phyloP scores from a whole-genome alignment of 2,797 vertebrate species.

The Scyliorhinus canicula region DNA sequence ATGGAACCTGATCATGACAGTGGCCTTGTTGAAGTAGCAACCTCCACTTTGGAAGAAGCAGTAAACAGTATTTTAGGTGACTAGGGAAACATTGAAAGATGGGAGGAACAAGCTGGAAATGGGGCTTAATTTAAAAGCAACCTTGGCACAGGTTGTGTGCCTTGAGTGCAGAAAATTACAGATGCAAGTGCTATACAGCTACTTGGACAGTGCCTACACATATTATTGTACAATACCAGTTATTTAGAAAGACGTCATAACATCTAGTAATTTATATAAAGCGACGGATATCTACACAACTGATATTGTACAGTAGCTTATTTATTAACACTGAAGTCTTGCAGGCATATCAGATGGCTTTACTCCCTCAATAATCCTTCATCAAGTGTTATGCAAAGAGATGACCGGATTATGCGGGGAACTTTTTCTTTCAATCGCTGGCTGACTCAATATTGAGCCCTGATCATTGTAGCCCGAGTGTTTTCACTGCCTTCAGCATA shows the following conservation, averaged over 20 bases:
- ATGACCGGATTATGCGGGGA: neutral
- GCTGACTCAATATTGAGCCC: neutral
- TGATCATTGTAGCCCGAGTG: neutral
- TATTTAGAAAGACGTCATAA: neutral
- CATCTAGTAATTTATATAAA: neutral
- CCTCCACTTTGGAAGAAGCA: constrained; percentile 57
- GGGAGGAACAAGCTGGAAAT: neutral
- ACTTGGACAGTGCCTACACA: constrained; percentile 28
- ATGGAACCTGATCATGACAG: neutral
- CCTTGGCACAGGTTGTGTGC: neutral
- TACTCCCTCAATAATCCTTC: neutral
- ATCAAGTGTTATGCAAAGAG: neutral
- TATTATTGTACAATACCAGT: constrained; percentile 26
- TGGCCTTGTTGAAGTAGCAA: constrained; percentile 43
- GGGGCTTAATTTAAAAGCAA: neutral
- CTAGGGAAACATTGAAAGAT: constrained; percentile 40
- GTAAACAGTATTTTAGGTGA: constrained; percentile 65
- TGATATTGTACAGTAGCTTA: constrained; percentile 10
- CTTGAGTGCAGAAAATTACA: neutral
- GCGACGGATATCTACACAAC: neutral
- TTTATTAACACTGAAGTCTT: constrained; percentile 25
- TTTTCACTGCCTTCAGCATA: neutral
- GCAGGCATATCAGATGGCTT: constrained; percentile 1
- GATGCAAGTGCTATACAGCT: neutral
- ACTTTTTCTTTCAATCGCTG: neutral